Base-by-base conservation (phyloP, 2,797 vertebrate species). In the Otolemur crassicaudatus region DNA sequence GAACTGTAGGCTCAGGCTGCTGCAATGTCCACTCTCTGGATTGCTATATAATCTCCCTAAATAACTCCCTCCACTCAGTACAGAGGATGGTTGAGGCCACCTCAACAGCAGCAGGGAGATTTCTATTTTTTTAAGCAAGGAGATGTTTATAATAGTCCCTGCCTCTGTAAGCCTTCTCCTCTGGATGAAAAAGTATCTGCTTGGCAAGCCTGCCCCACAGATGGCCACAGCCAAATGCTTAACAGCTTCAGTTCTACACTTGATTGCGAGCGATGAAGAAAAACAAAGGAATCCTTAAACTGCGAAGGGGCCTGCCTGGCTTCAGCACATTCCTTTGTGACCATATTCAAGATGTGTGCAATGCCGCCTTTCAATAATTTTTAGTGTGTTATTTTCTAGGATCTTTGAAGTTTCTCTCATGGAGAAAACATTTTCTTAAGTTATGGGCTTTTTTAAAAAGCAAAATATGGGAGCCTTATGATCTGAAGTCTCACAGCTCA, bases 391-490 rank as follows among this genome's bases (percentile, higher is more conserved):
- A 61, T 84, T 91, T 85, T 43, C 88, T 1, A 0, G 69, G 22
- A 91, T 81, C 97, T 97, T 98, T 98, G 97, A 98, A 97, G 97
- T 97, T 90, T 94, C 92, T 91, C 92, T 96, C 69, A 94, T 93
- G 96, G 97, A 90, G 89, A 97, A 97, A 98, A 97, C 80, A 72
- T 96, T 96, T 96, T 93, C 96, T 96, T 90, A 91, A 95, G 91
- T 97, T 95, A 91, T 92, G 91, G 86, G 92, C 86, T 96, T 96
- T 93, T 96, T 27, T n/a, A 76, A 82, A 89, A 75, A 16, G 77
- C 69, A 87, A 75, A 96, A 90, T 93, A 25, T 96, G 96, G 73
- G 40, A 90, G 58, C 92, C 84, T 83, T 96, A 80, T 92, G 92
- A 96, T 89, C 96, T 94, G 37, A 72, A 72, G 43, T 76, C 89